phyloP scores from a whole-genome alignment of 1,140 invertebrate species.

The Arctopsyche grandis region DNA sequence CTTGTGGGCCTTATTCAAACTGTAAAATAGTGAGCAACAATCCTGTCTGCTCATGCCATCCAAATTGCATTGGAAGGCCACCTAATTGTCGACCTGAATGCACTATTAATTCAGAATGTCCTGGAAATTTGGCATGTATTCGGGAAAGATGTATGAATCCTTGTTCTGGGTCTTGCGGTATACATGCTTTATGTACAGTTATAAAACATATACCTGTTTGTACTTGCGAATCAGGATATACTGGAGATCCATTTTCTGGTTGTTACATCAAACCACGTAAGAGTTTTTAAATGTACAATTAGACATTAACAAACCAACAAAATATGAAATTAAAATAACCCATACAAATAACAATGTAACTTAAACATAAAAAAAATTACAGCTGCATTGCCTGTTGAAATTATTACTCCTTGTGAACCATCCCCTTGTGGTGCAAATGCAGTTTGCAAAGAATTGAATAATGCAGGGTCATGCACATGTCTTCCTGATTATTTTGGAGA shows the following conservation, averaged over 20 bases:
- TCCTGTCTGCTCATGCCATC: conserved; percentile 74
- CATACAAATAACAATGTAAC: conserved; percentile 67
- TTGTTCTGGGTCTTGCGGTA: conserved; percentile 70
- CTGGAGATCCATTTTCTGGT: conserved; percentile 78
- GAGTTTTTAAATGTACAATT: conserved; percentile 47
- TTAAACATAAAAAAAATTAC: conserved; percentile 62
- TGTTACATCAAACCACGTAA: conserved; percentile 70
- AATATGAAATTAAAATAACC: background rate
- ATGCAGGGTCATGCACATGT: conserved; percentile 77
- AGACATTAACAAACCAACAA: background rate
- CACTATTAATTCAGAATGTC: conserved; percentile 68
- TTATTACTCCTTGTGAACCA: conserved; percentile 69
- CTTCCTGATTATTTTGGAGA: conserved; percentile 76
- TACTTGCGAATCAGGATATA: conserved; percentile 73
- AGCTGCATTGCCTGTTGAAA: conserved; percentile 62
- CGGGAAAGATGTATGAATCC: conserved; percentile 69
- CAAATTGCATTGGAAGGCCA: conserved; percentile 75
- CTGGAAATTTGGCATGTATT: conserved; percentile 68
- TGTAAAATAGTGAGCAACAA: conserved; percentile 70
- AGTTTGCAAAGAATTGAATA: conserved; percentile 79
- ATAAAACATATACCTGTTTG: conserved; percentile 67
- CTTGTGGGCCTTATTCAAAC: conserved; percentile 74
- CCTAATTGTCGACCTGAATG: conserved; percentile 77
- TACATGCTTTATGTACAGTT: conserved; percentile 64
- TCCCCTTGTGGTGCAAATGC: conserved; percentile 86